A percentile compares a stretch with the other conserved stretches of the same genome.
Evolutionary conservation across 2,113 vertebrate genomes (phyloP).

Genomic region (Sakesphorus luctuosus): DNA sequence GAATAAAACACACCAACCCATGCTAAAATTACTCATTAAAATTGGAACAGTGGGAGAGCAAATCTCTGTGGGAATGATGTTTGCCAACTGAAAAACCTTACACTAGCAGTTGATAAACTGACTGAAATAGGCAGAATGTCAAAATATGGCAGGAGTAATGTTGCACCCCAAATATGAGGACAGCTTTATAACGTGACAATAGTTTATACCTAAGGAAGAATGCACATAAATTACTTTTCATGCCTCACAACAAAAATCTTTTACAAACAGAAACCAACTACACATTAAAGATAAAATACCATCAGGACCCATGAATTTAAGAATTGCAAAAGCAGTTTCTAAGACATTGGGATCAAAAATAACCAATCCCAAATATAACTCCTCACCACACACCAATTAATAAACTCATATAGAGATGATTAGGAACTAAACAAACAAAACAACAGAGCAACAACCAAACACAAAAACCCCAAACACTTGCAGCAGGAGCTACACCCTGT

Average conservation of each 20-base stretch:
- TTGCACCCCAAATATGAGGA: neutral
- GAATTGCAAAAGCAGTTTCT: neutral
- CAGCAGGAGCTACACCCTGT: neutral
- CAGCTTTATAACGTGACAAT: neutral
- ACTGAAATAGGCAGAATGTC: neutral
- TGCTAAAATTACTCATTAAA: neutral
- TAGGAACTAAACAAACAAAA: neutral
- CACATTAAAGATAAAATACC: neutral
- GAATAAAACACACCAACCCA: neutral
- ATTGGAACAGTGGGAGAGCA: neutral
- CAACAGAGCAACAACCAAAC: neutral
- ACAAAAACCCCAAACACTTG: neutral
- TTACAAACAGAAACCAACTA: neutral
- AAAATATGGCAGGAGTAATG: neutral
- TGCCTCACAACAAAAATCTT: neutral
- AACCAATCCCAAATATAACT: neutral
- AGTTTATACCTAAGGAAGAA: neutral
- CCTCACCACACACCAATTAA: neutral
- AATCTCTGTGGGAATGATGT: neutral
- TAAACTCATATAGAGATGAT: neutral
- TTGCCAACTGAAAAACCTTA: neutral
- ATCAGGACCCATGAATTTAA: neutral
- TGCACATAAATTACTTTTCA: neutral
- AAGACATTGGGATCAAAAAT: neutral
- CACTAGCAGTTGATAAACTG: neutral